These are phyloP conservation scores for Umimayanthus chanpuru DNA, from an alignment of 92 coral and sea anemone genomes.

Conservation along the genomic window DNA sequence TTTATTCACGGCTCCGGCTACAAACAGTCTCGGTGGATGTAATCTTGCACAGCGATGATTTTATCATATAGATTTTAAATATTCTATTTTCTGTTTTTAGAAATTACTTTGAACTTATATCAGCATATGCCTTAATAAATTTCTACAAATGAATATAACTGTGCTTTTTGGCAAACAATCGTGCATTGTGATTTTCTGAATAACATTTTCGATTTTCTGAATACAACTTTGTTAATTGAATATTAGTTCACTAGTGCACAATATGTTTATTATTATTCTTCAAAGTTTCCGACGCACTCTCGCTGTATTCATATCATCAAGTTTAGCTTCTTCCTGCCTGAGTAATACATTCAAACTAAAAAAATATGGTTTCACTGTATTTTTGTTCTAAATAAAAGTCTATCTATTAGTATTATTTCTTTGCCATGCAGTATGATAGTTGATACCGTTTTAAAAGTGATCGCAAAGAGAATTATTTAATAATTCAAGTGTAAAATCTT, in stretches of 20 bases:
- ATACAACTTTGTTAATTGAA: slow-evolving; percentile 3
- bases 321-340: background rate
- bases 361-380: background rate
- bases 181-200: background rate
- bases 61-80: background rate
- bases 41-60: background rate
- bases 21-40: background rate
- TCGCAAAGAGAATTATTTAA: background rate
- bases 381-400: background rate
- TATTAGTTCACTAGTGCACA: background rate
- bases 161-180: background rate
- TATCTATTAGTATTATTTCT: background rate
- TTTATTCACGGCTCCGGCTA: background rate
- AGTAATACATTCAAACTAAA: background rate
- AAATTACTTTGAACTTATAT: background rate
- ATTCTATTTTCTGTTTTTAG: too few relatives aligned
- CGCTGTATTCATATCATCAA: background rate
- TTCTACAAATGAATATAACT: background rate
- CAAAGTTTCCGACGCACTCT: background rate
- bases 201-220: background rate
- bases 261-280: background rate
- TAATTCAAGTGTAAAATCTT: background rate
- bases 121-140: background rate
- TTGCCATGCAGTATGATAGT: background rate
- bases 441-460: background rate